A percentile compares a stretch with the other conserved stretches of the same genome.
phyloP scores from a whole-genome alignment of 2,113 vertebrate species.

The Rattus norvegicus region GRCr8 NC_086021.1:45125501-45126000 shows the following conservation, averaged over 20 bases:
- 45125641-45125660: background rate
- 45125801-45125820: background rate
- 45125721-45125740: too few species aligned
- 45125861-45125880: background rate
- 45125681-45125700: too few species aligned
- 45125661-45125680: background rate
- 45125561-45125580: background rate
- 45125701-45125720: background rate
- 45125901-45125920: background rate
- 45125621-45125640: background rate
- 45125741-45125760: background rate
- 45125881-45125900: background rate
- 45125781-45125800: background rate
- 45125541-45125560: background rate
- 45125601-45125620: background rate
- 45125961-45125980: too few species aligned
- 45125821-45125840: background rate
- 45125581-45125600: too few species aligned
- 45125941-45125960: background rate
- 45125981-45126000: background rate
- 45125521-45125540: background rate
- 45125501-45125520: background rate
- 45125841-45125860: background rate
- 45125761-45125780: background rate
- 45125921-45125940: background rate